Base-by-base conservation (phyloP, 2,113 vertebrate species). In the Ochotona princeps region DNA sequence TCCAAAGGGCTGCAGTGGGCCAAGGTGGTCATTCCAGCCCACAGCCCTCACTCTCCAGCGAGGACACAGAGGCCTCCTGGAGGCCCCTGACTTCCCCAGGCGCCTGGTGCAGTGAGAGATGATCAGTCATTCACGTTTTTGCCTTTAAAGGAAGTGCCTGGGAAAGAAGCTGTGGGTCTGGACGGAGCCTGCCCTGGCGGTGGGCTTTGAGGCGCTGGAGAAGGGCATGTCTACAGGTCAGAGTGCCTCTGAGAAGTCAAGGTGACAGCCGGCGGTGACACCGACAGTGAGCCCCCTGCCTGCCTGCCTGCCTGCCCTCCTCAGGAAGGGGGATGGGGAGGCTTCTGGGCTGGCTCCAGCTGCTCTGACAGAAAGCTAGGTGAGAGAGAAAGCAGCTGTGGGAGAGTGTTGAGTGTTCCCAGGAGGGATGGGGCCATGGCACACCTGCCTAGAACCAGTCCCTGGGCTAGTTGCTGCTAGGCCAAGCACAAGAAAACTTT, bases 131-230 rank as follows among this genome's bases (percentile, higher is more conserved):
- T 67, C 80, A 54, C 67, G 25, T 74, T 91, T 91, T 97, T 95
- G 73, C 96, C 96, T 97, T 97, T 96, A 97, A 97, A 96, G 95
- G 96, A 66, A 91, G 91, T 61, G 73, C 79, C 88, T 47, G 60
- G 78, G 35, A 47, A 78, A 63, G 75, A 86, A 65, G n/a, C 67
- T 47, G 79, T 94, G 74, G 70, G 54, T 82, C 51, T 0, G 75
- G 74, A 75, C 57, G 8, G 4, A 66, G 65, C 70, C 12, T 67
- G 57, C 38, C 38, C 54, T 6, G 44, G 60, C 0, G 18, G 15
- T 47, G 61, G 89, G 76, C 11, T 81, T 86, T 83, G 1, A 78
- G 80, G 63, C 49, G 1, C 76, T 93, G 8, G 25, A 25, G 44
- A 74, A 49, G 76, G 38, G 30, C 18, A 47, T 49, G 82, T 92